phyloP scores from a whole-genome alignment of 2,888 invertebrate genomes.

The Ectobius pallidus region DNA sequence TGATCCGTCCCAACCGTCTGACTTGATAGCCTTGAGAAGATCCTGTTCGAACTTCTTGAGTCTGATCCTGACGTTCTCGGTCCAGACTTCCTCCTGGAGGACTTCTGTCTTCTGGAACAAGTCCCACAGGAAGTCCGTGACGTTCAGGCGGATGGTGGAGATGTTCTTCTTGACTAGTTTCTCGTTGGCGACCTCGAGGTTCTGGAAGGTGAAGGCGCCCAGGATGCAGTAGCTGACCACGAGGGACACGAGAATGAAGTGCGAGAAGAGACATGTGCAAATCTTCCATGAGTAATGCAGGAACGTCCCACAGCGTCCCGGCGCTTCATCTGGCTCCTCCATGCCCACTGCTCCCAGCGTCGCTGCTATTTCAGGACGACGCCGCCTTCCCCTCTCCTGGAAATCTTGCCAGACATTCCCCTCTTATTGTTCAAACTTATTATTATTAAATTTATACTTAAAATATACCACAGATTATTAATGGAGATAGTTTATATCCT shows the following conservation, averaged over 20 bases:
- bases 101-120: conserved; percentile 68
- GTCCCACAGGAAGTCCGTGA: conserved; percentile 80
- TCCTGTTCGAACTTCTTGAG: conserved; percentile 69
- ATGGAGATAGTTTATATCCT: too few relatives aligned
- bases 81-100: conserved; percentile 80
- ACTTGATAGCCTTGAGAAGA: conserved; percentile 82
- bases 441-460: too few relatives aligned
- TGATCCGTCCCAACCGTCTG: conserved; percentile 88
- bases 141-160: conserved; percentile 70
- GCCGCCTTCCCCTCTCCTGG: background rate
- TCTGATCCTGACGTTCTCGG: conserved; percentile 65
- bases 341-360: background rate
- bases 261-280: conserved; percentile 84
- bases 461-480: too few relatives aligned
- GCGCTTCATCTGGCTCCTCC: conserved; percentile 8
- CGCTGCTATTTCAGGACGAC: conserved; percentile 22
- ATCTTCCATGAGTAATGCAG: conserved; percentile 78
- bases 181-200: conserved; percentile 77
- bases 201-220: conserved; percentile 84
- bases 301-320: conserved; percentile 60
- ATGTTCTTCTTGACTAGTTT: conserved; percentile 80
- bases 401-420: conserved; percentile 17
- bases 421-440: background rate
- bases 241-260: conserved; percentile 83
- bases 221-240: conserved; percentile 90